A percentile compares a stretch with the other conserved stretches of the same genome.
Evolutionary conservation across 2,113 vertebrate species (phyloP).

Genomic region (Hiodon alosoides): DNA sequence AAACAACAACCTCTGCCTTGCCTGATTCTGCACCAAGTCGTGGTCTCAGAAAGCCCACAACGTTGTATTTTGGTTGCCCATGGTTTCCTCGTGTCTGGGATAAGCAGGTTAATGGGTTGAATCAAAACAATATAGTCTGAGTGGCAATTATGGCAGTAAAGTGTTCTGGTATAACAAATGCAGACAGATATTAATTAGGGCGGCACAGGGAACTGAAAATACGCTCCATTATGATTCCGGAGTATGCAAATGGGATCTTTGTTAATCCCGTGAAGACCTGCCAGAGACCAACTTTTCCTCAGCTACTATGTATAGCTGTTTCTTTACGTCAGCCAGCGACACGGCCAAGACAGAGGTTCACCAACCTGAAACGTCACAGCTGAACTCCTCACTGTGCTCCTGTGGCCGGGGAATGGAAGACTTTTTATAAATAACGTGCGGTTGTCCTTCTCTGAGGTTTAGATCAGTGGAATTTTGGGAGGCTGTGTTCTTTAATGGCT

Average conservation of each 20-base stretch:
- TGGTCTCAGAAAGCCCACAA: not conserved
- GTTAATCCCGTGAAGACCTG: slow-evolving; percentile 49
- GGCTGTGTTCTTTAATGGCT: slow-evolving; percentile 85
- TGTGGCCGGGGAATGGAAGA: slow-evolving; percentile 78
- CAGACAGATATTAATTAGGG: too few relatives aligned
- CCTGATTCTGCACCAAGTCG: too few relatives aligned
- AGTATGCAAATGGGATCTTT: slow-evolving; percentile 37
- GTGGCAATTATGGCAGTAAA: too few relatives aligned
- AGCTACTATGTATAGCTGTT: slow-evolving; percentile 53
- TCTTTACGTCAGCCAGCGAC: slow-evolving; percentile 52
- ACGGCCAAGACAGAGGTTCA: slow-evolving; percentile 34
- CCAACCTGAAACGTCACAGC: slow-evolving; percentile 93
- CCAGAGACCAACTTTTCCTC: slow-evolving; percentile 61
- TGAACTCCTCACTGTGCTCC: slow-evolving; percentile 75
- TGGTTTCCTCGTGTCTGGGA: too few relatives aligned
- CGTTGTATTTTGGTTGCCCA: not conserved
- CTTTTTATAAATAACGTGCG: slow-evolving; percentile 98
- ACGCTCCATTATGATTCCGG: not conserved
- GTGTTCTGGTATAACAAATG: too few relatives aligned
- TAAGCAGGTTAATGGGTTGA: too few relatives aligned
- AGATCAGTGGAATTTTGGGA: slow-evolving; percentile 77
- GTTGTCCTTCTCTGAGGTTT: slow-evolving; percentile 82
- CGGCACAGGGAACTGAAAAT: not conserved
- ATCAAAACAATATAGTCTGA: too few relatives aligned
- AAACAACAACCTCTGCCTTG: not conserved